These are phyloP conservation scores for Amniataba percoides DNA, from an alignment of 2,797 vertebrate species.

Conservation along the genomic window DNA sequence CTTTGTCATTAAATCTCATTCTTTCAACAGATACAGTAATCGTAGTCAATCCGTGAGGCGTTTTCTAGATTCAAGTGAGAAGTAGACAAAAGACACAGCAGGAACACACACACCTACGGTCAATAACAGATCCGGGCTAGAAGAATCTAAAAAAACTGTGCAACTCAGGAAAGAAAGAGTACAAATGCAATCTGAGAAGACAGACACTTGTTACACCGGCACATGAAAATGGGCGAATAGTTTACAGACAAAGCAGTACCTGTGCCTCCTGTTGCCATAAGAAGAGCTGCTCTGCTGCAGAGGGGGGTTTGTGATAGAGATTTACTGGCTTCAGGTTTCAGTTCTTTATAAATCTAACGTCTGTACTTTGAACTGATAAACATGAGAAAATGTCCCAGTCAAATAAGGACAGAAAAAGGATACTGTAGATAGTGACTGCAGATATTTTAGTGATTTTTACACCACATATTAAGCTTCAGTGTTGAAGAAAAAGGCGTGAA, in stretches of 20 bases:
- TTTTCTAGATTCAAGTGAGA: conserved; percentile 5
- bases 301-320: conserved; percentile 31
- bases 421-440: fast-evolving
- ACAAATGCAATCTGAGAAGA: background rate
- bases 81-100: background rate
- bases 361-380: background rate
- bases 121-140: background rate
- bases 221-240: background rate
- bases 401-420: background rate
- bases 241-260: conserved; percentile 56
- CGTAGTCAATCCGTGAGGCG: background rate
- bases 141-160: conserved; percentile 20
- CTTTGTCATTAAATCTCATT: background rate
- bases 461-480: background rate
- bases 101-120: background rate
- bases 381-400: background rate
- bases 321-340: conserved; percentile 76
- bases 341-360: conserved; percentile 73
- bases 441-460: background rate
- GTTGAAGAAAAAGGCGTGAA: background rate
- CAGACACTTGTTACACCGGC: background rate
- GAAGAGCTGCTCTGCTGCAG: conserved; percentile 48
- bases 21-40: conserved; percentile 3
- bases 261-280: conserved; percentile 75
- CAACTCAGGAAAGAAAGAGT: background rate